Conservation (phyloP, 2,113 vertebrate genomes). For the Syngnathoides biaculeatus region DNA sequence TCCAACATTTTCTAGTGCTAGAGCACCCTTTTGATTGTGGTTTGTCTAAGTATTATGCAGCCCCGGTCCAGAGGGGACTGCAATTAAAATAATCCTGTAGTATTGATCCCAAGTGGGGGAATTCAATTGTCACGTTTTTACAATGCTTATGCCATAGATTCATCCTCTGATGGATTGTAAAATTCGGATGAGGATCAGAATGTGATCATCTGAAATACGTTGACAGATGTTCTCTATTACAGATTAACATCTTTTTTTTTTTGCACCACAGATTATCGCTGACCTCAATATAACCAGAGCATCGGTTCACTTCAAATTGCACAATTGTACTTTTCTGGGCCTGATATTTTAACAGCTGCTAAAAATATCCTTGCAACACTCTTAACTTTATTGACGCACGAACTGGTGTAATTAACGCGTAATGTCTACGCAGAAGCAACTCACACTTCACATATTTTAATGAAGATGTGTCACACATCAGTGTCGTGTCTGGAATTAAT, state of each 20-base stretch:
- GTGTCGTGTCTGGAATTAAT: too few species aligned
- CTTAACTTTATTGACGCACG: not conserved
- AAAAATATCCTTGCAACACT: not conserved
- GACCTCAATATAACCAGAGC: conserved; percentile 28
- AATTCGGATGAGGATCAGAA: conserved; percentile 30
- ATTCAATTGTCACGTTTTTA: not conserved
- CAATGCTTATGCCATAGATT: not conserved
- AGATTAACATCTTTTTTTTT: conserved; percentile 45
- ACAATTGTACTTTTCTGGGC: not conserved
- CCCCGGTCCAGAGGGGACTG: not conserved
- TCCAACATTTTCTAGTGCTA: too few species aligned
- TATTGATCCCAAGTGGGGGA: not conserved
- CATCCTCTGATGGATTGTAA: conserved; percentile 8
- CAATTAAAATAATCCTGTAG: not conserved
- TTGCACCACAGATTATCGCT: conserved; percentile 23
- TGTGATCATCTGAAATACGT: conserved; percentile 34
- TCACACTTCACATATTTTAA: not conserved
- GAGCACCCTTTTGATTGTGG: not conserved
- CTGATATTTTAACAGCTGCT: not conserved
- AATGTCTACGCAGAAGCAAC: too few species aligned
- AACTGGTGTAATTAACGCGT: too few species aligned
- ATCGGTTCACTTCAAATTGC: conserved; percentile 11
- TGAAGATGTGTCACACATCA: too few species aligned
- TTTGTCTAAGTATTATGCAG: not conserved
- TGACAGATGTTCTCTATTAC: conserved; percentile 42